These are phyloP conservation scores for Epizoanthus illoricatus DNA, from an alignment of 92 coral and sea anemone genomes.

Conservation along the genomic window DNA sequence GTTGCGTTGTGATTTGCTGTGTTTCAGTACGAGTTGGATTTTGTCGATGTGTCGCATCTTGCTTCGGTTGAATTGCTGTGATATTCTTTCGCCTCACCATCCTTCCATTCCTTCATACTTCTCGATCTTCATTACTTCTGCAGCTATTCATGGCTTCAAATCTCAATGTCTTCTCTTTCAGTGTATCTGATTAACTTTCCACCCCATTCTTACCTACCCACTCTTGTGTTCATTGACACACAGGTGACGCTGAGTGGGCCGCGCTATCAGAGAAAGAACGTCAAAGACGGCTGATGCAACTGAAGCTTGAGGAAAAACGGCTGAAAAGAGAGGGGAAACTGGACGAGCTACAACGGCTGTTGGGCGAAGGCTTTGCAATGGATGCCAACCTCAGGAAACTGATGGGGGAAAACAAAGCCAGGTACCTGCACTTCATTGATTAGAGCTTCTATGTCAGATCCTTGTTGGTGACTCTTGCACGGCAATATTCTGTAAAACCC, in stretches of 20 bases:
- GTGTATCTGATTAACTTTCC: no score
- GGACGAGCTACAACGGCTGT: conserved; percentile 81
- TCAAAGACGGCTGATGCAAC: conserved; percentile 83
- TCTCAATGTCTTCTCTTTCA: no score
- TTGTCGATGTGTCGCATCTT: no score
- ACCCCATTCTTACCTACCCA: no score
- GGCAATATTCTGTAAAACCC: no score
- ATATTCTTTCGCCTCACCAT: no score
- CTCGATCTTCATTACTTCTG: no score
- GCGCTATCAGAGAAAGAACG: conserved; percentile 88
- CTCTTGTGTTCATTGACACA: background rate
- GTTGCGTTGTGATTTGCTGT: background rate
- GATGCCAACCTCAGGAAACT: conserved; percentile 89
- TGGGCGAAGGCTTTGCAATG: conserved; percentile 94
- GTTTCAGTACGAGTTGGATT: background rate
- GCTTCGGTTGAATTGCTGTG: no score
- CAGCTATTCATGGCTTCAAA: no score
- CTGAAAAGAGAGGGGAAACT: conserved; percentile 80
- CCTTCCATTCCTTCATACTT: no score
- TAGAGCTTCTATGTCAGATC: background rate
- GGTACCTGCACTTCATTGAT: conserved; percentile 42
- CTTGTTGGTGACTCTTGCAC: background rate
- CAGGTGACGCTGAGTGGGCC: conserved; percentile 97
- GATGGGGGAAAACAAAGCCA: conserved; percentile 93
- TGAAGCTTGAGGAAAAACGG: conserved; percentile 89